phyloP scores from a whole-genome alignment of 2,888 invertebrate genomes.

The Ectobius pallidus region DNA sequence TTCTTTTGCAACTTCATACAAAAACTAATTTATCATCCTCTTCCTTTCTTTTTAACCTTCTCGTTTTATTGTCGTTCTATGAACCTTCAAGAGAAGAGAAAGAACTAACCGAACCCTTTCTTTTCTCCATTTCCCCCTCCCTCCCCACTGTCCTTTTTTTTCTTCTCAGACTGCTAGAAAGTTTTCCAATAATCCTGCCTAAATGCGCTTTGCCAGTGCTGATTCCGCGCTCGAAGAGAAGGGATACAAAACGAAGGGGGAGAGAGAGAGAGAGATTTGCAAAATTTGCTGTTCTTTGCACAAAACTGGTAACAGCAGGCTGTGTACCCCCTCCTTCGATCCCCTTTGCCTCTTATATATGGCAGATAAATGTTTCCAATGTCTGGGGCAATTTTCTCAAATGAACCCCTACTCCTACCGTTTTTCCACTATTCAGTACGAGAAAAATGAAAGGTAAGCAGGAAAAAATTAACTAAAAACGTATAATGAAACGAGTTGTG shows the following conservation, averaged over 20 bases:
- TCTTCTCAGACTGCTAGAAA: constrained; percentile 16
- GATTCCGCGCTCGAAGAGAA: constrained; percentile 8
- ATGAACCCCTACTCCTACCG: too few relatives aligned
- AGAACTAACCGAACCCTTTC: not conserved
- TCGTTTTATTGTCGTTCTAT: not conserved
- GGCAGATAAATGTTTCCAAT: constrained; percentile 35
- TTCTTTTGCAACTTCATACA: too few relatives aligned
- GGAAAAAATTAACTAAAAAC: constrained; percentile 1
- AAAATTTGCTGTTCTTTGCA: constrained; percentile 35
- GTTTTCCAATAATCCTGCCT: constrained; percentile 27
- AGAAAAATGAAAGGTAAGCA: constrained; percentile 30
- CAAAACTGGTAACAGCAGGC: constrained; percentile 26
- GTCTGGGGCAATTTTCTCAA: constrained; percentile 38
- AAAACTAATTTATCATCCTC: not conserved
- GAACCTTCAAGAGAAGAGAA: not conserved
- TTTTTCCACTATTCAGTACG: constrained; percentile 21
- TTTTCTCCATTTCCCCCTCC: not conserved
- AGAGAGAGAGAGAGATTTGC: constrained; percentile 27
- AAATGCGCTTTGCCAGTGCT: constrained; percentile 28
- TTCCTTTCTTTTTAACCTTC: not conserved
- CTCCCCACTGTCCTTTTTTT: not conserved
- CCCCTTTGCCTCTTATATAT: not conserved
- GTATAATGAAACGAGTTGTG: not conserved
- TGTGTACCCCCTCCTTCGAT: not conserved
- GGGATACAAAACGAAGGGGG: not conserved